Evolutionary conservation across 2,797 vertebrate genomes (phyloP).

Genomic region (Phyllotis vaccarum): DNA sequence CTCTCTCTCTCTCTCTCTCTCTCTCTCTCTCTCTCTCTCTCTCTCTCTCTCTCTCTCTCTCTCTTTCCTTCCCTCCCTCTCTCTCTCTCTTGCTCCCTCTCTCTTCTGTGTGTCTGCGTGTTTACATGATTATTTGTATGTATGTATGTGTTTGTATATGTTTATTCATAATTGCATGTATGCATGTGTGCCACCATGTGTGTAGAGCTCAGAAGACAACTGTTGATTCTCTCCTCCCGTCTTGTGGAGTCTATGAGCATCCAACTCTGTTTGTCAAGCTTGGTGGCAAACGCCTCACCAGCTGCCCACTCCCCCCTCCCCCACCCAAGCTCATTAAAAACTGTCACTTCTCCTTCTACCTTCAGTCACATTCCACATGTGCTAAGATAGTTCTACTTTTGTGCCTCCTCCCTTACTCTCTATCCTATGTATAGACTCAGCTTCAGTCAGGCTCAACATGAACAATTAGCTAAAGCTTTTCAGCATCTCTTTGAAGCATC

Average conservation of each 20-base stretch:
- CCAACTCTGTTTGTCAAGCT: neutral
- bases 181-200: neutral
- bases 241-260: neutral
- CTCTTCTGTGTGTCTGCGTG: neutral
- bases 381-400: conserved; percentile 26
- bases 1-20: neutral
- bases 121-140: neutral
- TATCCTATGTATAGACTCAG: neutral
- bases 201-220: neutral
- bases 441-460: neutral
- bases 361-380: neutral
- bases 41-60: neutral
- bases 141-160: neutral
- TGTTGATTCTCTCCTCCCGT: neutral
- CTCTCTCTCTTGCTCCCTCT: no score
- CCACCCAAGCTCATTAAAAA: conserved; percentile 40
- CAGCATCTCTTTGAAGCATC: neutral
- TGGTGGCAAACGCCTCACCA: neutral
- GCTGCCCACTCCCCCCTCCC: neutral
- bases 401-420: neutral
- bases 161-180: neutral
- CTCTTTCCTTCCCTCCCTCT: no score
- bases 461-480: neutral
- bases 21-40: neutral
- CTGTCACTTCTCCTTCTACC: neutral